Percentiles rank a stretch among this genome's conserved stretches.
Conservation (phyloP, 2,888 invertebrate species). For the Heliconius erato region DNA sequence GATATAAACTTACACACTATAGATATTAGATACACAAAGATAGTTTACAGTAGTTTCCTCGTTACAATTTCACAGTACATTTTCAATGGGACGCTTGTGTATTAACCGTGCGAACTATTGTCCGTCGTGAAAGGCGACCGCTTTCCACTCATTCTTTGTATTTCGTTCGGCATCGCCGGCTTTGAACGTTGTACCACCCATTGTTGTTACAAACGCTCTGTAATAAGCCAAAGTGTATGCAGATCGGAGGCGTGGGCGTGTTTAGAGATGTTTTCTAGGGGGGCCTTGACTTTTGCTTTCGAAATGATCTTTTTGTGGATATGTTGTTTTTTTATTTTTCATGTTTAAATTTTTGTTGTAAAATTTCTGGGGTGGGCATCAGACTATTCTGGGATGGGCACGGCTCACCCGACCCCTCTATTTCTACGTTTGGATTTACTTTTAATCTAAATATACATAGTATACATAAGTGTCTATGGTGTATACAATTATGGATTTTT, state of each 20-base stretch:
- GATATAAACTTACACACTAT: no score
- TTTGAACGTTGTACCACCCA: constrained; percentile 40
- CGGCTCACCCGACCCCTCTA: no score
- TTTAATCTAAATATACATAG: background rate
- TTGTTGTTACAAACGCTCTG: constrained; percentile 47
- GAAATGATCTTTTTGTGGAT: no score
- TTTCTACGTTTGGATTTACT: background rate
- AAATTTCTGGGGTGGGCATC: no score
- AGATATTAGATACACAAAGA: background rate
- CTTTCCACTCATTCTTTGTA: constrained; percentile 47
- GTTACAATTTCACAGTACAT: constrained; percentile 27
- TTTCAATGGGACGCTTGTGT: constrained; percentile 29
- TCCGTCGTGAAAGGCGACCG: constrained; percentile 46
- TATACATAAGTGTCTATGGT: no score
- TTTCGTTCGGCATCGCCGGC: constrained; percentile 47
- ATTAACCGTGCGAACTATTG: constrained; percentile 45
- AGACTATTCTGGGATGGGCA: no score
- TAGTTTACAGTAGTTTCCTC: constrained; percentile 17
- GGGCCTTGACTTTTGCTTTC: no score
- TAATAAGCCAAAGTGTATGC: constrained; percentile 28
- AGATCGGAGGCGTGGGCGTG: background rate
- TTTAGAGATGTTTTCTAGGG: no score
- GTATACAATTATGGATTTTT: no score
- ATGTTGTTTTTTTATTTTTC: no score
- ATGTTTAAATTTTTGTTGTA: no score